A percentile compares a stretch with the other conserved stretches of the same genome.
Evolutionary conservation across 1,140 invertebrate genomes (phyloP).

Genomic region (Galleria mellonella): DNA sequence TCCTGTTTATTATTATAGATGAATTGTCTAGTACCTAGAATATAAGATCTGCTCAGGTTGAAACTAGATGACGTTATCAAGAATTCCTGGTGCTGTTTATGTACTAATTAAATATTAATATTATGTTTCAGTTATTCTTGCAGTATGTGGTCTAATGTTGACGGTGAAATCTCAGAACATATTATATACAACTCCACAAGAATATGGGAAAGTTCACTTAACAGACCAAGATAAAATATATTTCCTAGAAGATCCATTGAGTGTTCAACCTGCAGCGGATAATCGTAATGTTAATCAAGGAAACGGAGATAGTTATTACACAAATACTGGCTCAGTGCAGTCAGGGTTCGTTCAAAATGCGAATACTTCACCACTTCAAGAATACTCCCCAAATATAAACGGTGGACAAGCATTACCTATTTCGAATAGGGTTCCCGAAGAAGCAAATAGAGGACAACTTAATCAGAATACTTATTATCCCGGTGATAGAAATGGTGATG

Average conservation of each 20-base stretch:
- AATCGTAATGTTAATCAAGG: background rate
- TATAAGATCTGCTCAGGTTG: no score
- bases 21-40: no score
- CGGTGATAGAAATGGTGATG: no score
- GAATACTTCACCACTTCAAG: background rate
- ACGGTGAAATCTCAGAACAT: background rate
- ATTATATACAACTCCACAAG: background rate
- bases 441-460: no score
- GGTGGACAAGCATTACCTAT: no score
- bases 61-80: no score
- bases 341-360: background rate
- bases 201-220: background rate
- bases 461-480: no score
- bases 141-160: background rate
- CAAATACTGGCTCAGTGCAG: background rate
- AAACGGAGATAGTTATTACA: background rate
- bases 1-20: no score
- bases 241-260: constrained; percentile 8
- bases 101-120: background rate
- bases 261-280: background rate
- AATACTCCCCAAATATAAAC: no score
- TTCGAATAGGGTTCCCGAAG: no score
- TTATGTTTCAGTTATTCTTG: constrained; percentile 9
- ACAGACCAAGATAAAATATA: constrained; percentile 15
- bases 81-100: background rate